Conservation (phyloP, 1,140 invertebrate species). For the Drosophila sp. region DNA sequence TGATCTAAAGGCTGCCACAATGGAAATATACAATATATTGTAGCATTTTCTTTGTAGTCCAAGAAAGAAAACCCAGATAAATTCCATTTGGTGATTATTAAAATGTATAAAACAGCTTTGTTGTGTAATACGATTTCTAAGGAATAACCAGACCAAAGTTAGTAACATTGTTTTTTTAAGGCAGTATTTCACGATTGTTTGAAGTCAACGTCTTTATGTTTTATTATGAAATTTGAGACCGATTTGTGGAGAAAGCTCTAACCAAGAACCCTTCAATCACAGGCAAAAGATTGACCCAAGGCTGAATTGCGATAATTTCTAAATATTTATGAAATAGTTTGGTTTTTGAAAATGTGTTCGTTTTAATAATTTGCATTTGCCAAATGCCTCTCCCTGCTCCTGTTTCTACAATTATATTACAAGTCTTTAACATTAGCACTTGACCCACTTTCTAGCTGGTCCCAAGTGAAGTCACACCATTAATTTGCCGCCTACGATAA, state of each 20-base stretch:
- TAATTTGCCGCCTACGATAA: slow-evolving; percentile 9
- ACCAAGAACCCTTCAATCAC: too few relatives aligned
- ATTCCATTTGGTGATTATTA: slow-evolving; percentile 3
- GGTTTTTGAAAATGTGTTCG: too few relatives aligned
- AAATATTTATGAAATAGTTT: too few relatives aligned
- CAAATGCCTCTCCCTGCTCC: too few relatives aligned
- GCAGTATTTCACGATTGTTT: neutral
- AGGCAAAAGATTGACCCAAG: too few relatives aligned
- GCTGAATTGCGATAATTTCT: too few relatives aligned
- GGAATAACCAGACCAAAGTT: neutral
- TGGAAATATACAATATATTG: neutral
- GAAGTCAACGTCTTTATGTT: too few relatives aligned
- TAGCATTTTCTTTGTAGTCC: neutral
- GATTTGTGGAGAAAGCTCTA: too few relatives aligned
- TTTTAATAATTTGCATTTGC: too few relatives aligned
- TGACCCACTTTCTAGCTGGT: slow-evolving; percentile 42
- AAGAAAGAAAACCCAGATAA: neutral
- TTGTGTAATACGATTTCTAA: slow-evolving; percentile 1
- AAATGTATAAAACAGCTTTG: slow-evolving; percentile 1
- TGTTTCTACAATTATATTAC: too few relatives aligned
- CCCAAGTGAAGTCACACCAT: slow-evolving; percentile 33
- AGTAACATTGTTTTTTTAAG: neutral
- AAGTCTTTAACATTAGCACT: neutral
- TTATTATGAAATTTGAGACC: too few relatives aligned
- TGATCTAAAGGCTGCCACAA: slow-evolving; percentile 5